phyloP scores from a whole-genome alignment of 2,888 invertebrate species.

The Pyrrhosoma nymphula region DNA sequence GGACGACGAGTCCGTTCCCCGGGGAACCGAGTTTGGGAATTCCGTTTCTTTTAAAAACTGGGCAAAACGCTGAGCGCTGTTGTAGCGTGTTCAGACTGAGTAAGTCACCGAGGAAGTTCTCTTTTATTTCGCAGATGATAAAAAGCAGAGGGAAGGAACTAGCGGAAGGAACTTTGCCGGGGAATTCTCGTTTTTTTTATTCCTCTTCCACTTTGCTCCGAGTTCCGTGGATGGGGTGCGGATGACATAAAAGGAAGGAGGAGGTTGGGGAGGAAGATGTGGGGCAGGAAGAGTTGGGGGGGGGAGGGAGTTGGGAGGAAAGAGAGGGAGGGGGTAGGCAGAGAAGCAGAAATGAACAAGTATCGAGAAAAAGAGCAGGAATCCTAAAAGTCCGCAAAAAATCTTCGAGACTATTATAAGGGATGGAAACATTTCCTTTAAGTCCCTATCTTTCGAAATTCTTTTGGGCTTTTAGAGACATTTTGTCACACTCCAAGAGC shows the following conservation, averaged over 20 bases:
- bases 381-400: not conserved
- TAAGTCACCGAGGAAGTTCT: slow-evolving; percentile 49
- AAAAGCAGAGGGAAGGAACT: not conserved
- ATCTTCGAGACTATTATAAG: not conserved
- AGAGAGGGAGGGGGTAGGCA: not conserved
- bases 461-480: not conserved
- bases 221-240: not conserved
- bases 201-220: not conserved
- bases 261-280: too few relatives aligned
- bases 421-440: slow-evolving; percentile 18
- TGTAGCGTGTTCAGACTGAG: slow-evolving; percentile 50
- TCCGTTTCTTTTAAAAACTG: not conserved
- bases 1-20: not conserved
- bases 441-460: not conserved
- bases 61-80: not conserved
- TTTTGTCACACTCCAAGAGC: too few relatives aligned
- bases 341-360: not conserved
- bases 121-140: slow-evolving; percentile 41
- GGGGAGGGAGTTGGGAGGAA: too few relatives aligned
- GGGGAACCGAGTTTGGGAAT: slow-evolving; percentile 20
- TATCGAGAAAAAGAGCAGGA: not conserved
- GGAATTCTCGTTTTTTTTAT: not conserved
- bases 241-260: not conserved
- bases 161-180: slow-evolving; percentile 28
- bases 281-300: too few relatives aligned